Evolutionary conservation across 2,113 vertebrate genomes (phyloP).

Genomic region (Antennarius striatus): DNA sequence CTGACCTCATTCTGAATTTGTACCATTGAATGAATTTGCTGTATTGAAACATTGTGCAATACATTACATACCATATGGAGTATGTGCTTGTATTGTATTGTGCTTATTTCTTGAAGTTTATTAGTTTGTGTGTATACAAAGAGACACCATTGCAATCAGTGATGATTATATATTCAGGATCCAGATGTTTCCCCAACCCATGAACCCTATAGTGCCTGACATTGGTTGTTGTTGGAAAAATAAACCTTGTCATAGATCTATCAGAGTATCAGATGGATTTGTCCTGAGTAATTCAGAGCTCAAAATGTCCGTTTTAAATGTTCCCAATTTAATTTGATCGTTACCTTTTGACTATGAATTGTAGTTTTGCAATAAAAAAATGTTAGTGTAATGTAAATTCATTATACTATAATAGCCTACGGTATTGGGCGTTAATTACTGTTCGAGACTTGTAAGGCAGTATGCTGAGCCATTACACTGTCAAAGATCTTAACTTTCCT

Average conservation of each 20-base stretch:
- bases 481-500: conserved; percentile 1
- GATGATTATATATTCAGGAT: conserved; percentile 22
- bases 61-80: conserved; percentile 37
- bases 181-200: conserved; percentile 30
- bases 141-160: conserved; percentile 7
- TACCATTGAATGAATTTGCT: conserved; percentile 37
- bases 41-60: conserved; percentile 34
- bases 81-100: conserved; percentile 34
- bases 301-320: conserved; percentile 17
- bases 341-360: conserved; percentile 5
- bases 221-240: conserved; percentile 12
- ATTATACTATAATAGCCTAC: conserved; percentile 36
- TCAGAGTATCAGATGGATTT: conserved; percentile 13
- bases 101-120: conserved; percentile 34
- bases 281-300: conserved; percentile 1
- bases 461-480: not conserved
- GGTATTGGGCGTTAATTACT: conserved; percentile 13
- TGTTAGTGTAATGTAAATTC: conserved; percentile 11
- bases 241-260: not conserved
- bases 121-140: conserved; percentile 30
- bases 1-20: conserved; percentile 51
- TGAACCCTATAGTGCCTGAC: conserved; percentile 64
- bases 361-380: conserved; percentile 6
- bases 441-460: conserved; percentile 4
- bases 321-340: not conserved